Evolutionary conservation across 2,797 vertebrate species (phyloP).

Genomic region (Rachycentron canadum): DNA sequence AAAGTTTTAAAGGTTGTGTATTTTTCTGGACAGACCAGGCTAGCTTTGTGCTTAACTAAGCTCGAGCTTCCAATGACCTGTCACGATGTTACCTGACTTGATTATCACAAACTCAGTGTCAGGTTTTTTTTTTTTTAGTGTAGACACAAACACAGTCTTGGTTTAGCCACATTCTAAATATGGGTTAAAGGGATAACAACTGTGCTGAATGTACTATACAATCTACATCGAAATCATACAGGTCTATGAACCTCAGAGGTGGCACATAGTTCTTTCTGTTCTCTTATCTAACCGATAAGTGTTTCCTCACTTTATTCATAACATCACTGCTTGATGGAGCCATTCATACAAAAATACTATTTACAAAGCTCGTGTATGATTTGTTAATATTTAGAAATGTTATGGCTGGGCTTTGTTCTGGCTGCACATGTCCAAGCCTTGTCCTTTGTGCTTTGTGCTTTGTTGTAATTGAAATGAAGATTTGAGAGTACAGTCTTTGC

Average conservation of each 20-base stretch:
- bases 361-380: too few relatives aligned
- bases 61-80: not conserved
- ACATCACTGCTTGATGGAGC: not conserved
- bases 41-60: not conserved
- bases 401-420: too few relatives aligned
- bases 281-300: not conserved
- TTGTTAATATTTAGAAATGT: too few relatives aligned
- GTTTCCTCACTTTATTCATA: not conserved
- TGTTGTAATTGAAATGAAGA: too few relatives aligned
- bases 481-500: not conserved
- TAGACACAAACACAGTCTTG: not conserved
- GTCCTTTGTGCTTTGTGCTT: too few relatives aligned
- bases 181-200: slow-evolving; percentile 13
- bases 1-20: not conserved
- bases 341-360: not conserved
- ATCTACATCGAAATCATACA: not conserved
- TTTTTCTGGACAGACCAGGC: not conserved
- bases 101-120: too few relatives aligned
- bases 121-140: not conserved
- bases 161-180: slow-evolving; percentile 17
- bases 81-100: too few relatives aligned
- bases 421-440: too few relatives aligned
- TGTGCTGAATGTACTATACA: not conserved
- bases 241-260: not conserved
- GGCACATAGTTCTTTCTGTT: not conserved